A percentile compares a stretch with the other conserved stretches of the same genome.
These are phyloP conservation scores for Thunnus maccoyii DNA, from an alignment of 2,113 vertebrate species.

Conservation along the genomic window DNA sequence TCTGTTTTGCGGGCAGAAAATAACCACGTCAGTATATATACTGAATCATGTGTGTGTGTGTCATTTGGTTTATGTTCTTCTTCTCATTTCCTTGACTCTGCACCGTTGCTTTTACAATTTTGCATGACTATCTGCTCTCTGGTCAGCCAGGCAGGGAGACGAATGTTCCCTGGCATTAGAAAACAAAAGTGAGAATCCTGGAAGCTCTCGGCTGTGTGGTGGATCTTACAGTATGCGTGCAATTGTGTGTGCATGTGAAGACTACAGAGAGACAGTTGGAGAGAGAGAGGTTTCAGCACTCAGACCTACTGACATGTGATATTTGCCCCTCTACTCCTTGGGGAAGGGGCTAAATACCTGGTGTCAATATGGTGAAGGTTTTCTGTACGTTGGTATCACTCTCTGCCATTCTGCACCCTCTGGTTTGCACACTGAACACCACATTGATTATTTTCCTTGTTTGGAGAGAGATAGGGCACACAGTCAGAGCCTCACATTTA, in stretches of 20 bases:
- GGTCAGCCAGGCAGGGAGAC: background rate
- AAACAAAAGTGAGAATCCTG: constrained; percentile 33
- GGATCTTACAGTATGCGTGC: background rate
- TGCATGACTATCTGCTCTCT: background rate
- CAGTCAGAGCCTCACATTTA: background rate
- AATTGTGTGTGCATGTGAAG: constrained; percentile 23
- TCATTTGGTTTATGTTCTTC: background rate
- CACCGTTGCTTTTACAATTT: background rate
- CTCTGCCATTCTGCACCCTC: constrained; percentile 2
- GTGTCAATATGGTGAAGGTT: background rate
- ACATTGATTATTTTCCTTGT: constrained; percentile 52
- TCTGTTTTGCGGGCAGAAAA: background rate
- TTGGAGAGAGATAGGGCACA: constrained; percentile 36
- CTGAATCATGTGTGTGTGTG: background rate
- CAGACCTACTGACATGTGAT: background rate
- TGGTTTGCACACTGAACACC: constrained; percentile 20
- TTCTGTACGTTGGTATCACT: background rate
- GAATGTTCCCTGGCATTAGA: constrained; percentile 6
- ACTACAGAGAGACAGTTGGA: constrained; percentile 15
- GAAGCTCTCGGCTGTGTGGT: background rate
- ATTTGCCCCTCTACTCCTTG: constrained; percentile 1
- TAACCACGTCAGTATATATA: background rate
- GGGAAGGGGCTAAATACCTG: background rate
- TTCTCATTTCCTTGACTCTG: constrained; percentile 19
- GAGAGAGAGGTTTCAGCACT: constrained; percentile 8